phyloP scores from a whole-genome alignment of 2,888 invertebrate genomes.

The Anagyrus pseudococci region DNA sequence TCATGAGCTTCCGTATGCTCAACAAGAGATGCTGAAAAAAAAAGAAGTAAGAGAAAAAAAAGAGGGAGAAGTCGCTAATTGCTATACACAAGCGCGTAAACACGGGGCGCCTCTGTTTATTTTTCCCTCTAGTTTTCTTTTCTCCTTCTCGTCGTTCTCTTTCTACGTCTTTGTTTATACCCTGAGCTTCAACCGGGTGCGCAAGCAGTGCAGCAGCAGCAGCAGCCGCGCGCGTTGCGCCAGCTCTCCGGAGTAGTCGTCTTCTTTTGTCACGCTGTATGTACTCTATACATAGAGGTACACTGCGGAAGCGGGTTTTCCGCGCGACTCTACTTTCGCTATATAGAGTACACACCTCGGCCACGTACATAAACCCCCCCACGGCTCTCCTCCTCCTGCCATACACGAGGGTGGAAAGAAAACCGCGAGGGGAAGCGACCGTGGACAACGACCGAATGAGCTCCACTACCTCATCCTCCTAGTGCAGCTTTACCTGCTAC shows the following conservation, averaged over 20 bases:
- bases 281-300: no score
- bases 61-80: conserved; percentile 12
- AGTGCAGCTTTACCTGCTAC: no score
- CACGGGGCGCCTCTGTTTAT: conserved; percentile 11
- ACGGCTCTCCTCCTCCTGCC: no score
- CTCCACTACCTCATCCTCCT: no score
- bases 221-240: not conserved
- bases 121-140: conserved; percentile 12
- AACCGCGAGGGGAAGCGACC: no score
- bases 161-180: conserved; percentile 12
- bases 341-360: no score
- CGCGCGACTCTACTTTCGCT: no score
- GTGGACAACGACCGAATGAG: no score
- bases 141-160: no score
- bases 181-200: not conserved
- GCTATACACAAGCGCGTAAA: conserved; percentile 12
- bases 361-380: no score
- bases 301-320: conserved; percentile 16
- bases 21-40: not conserved
- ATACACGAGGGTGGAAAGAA: no score
- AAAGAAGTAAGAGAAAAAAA: not conserved
- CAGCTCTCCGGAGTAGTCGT: not conserved
- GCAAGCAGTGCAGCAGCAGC: not conserved
- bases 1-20: no score
- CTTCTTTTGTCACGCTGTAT: not conserved